phyloP scores from a whole-genome alignment of 2,797 vertebrate genomes.

The Hipposideros larvatus region DNA sequence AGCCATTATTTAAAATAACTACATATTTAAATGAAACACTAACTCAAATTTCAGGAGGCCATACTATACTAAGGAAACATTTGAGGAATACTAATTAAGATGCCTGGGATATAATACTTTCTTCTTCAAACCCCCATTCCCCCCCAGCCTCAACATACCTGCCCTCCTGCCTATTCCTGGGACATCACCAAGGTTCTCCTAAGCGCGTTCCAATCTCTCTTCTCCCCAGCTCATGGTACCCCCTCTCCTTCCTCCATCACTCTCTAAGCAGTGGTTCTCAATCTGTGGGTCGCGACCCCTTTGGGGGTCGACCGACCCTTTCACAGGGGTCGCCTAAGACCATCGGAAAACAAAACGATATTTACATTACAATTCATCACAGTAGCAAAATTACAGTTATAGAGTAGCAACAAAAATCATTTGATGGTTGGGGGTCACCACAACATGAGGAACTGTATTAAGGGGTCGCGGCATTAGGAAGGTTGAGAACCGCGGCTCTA shows the following conservation, averaged over 20 bases:
- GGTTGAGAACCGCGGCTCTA: background rate
- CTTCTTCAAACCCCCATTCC: background rate
- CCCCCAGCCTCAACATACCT: background rate
- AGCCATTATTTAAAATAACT: constrained; percentile 1
- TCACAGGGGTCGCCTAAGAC: no score
- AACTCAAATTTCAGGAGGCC: background rate
- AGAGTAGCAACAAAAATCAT: no score
- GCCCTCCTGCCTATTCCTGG: no score
- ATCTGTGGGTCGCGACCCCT: no score
- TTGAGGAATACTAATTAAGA: background rate
- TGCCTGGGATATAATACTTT: background rate
- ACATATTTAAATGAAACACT: background rate
- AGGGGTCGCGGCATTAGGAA: no score
- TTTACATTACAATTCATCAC: no score
- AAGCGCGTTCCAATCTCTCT: background rate
- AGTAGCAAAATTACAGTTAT: no score
- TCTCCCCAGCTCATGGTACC: background rate
- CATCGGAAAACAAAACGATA: no score
- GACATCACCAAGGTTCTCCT: background rate
- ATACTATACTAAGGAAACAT: background rate
- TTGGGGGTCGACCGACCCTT: no score
- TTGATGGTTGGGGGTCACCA: no score
- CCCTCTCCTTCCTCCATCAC: background rate
- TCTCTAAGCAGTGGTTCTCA: background rate
- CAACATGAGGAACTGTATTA: no score